phyloP scores from a whole-genome alignment of 2,113 vertebrate species.

The Coracopsis vasa region DNA sequence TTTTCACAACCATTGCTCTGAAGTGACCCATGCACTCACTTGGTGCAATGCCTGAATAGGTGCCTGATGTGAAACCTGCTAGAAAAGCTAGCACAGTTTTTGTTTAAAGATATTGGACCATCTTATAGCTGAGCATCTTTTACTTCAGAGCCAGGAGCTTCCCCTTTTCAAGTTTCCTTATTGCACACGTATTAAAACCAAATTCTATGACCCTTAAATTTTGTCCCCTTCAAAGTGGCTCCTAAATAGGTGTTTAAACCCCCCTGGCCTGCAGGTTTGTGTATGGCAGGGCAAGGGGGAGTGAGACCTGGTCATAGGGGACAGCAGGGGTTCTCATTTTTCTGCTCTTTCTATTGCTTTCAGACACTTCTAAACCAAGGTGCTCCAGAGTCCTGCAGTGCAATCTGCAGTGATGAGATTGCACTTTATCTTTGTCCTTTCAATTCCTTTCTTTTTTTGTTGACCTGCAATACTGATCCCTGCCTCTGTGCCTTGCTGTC shows the following conservation, averaged over 20 bases:
- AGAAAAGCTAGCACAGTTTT: background rate
- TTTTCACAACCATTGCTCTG: background rate
- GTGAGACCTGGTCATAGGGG: background rate
- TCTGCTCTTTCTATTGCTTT: background rate
- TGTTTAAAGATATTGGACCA: background rate
- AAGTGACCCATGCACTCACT: background rate
- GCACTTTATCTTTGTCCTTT: background rate
- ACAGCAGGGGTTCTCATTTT: background rate
- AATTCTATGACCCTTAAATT: background rate
- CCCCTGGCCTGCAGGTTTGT: background rate
- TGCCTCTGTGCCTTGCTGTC: background rate
- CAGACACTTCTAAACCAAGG: background rate
- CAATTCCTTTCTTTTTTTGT: background rate
- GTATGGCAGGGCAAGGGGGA: background rate
- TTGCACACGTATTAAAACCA: background rate
- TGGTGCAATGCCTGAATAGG: background rate
- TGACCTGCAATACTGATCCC: background rate
- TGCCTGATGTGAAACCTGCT: background rate
- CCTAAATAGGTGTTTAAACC: background rate
- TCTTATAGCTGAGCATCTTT: background rate
- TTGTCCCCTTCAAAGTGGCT: background rate
- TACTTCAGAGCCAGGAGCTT: background rate
- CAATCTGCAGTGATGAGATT: background rate
- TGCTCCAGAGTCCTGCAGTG: background rate
- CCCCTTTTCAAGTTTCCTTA: background rate